A percentile compares a stretch with the other conserved stretches of the same genome.
Evolutionary conservation across 2,113 vertebrate genomes (phyloP).

Genomic region (Perognathus longimembris): DNA sequence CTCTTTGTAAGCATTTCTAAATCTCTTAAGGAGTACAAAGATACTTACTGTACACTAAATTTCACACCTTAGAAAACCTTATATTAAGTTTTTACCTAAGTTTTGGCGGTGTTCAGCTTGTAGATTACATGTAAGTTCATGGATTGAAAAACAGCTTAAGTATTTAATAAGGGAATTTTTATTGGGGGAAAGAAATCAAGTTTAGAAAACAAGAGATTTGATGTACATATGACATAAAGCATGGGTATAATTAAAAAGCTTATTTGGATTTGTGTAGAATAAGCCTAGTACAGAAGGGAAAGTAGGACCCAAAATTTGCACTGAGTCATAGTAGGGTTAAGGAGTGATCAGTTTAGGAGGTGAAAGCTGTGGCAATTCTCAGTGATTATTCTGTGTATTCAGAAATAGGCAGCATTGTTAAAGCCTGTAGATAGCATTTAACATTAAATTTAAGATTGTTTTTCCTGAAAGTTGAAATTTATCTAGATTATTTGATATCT

Average conservation of each 20-base stretch:
- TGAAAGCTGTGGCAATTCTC: neutral
- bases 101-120: neutral
- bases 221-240: neutral
- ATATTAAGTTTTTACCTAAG: too few species aligned
- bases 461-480: conserved; percentile 40
- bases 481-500: neutral
- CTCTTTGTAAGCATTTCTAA: neutral
- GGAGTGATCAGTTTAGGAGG: neutral
- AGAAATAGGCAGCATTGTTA: neutral
- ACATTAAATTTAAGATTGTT: neutral
- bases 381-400: neutral
- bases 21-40: neutral
- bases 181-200: neutral
- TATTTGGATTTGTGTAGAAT: neutral
- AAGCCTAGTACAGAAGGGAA: neutral
- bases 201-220: conserved; percentile 25
- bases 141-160: conserved; percentile 47
- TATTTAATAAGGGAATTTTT: conserved; percentile 34
- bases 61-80: conserved; percentile 21
- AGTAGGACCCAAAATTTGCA: neutral
- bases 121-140: conserved; percentile 25
- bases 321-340: neutral
- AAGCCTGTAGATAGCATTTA: conserved; percentile 19
- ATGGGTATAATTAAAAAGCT: conserved; percentile 15
- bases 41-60: neutral